Base-by-base conservation (phyloP, 2,797 vertebrate species). In the Siniperca undulata region DNA sequence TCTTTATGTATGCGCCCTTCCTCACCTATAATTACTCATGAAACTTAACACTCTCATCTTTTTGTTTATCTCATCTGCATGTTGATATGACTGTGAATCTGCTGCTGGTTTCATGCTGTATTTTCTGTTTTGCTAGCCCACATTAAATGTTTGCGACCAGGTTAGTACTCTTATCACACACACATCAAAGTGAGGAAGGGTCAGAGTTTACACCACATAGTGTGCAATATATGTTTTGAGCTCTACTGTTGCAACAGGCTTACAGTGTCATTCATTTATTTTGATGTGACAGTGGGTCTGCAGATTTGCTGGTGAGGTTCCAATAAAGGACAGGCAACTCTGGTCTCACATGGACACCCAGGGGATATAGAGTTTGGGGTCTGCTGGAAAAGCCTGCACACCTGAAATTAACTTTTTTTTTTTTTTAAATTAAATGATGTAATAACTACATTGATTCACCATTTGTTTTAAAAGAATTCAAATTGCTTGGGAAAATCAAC, bases 81-180 rank as follows among this genome's bases (percentile, higher is more conserved):
- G 97, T 97, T 93, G 95, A 97, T 96, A 92, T 93, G 95, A 96
- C 95, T 95, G 96, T 96, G 94, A 92, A 93, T 90, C 94, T 95
- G 96, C 96, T 96, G 97, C 97, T 97, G 97, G 97, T 97, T 97
- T 97, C 97, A 97, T 97, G 94, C 97, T 96, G 96, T 97, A 93
- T 97, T 98, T 98, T 98, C 96, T 99, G 95, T 97, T 98, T 97
- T 97, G 96, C 97, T 99, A 99, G 98, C 98, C 98, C 95, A 99
- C 98, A 97, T 97, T 99, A 98, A 99, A 96, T 99, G 97, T 99
- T 97, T 99, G 96, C 98, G 98, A 99, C 94, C 98, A 99, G 98
- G 98, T 99, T 96, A 99, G 98, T 95, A 95, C 93, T 93, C 90
- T 92, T 90, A 86, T 90, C 92, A 94, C 94, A 95, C 94, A 94